phyloP scores from a whole-genome alignment of 2,888 invertebrate genomes.

The Odontocolon sp. region DNA sequence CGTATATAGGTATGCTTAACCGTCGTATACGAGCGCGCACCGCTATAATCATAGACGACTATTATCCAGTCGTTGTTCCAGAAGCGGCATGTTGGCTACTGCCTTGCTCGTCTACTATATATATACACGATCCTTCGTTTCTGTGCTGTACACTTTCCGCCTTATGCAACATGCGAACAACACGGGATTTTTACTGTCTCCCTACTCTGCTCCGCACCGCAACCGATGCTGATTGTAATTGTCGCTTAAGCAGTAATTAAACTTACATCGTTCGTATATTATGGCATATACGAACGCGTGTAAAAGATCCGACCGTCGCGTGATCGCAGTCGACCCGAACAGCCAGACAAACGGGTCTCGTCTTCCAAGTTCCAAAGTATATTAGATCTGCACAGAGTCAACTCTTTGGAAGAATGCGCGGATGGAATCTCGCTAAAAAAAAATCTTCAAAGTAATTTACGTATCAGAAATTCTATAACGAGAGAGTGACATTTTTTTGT shows the following conservation, averaged over 20 bases:
- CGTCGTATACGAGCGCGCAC: slow-evolving; percentile 43
- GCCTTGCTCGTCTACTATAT: slow-evolving; percentile 22
- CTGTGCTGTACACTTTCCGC: slow-evolving; percentile 12
- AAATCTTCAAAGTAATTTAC: no score
- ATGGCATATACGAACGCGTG: slow-evolving; percentile 27
- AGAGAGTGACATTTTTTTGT: no score
- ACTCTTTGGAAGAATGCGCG: background rate
- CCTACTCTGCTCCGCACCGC: background rate
- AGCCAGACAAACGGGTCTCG: slow-evolving; percentile 30
- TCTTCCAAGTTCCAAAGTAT: background rate
- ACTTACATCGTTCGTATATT: slow-evolving; percentile 54
- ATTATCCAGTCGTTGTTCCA: slow-evolving; percentile 67
- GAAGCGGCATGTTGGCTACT: slow-evolving; percentile 58
- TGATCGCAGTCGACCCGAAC: slow-evolving; percentile 37
- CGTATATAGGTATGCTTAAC: slow-evolving; percentile 59
- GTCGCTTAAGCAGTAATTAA: slow-evolving; percentile 63
- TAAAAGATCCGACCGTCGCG: slow-evolving; percentile 47
- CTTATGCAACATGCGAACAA: slow-evolving; percentile 51
- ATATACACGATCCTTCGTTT: background rate
- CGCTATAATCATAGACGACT: slow-evolving; percentile 63
- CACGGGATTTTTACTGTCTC: slow-evolving; percentile 52
- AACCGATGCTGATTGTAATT: slow-evolving; percentile 69
- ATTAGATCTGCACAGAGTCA: no score
- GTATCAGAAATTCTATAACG: no score
- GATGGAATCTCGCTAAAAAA: no score